phyloP scores from a whole-genome alignment of 2,797 vertebrate species.

The Enteromius radiatus region DNA sequence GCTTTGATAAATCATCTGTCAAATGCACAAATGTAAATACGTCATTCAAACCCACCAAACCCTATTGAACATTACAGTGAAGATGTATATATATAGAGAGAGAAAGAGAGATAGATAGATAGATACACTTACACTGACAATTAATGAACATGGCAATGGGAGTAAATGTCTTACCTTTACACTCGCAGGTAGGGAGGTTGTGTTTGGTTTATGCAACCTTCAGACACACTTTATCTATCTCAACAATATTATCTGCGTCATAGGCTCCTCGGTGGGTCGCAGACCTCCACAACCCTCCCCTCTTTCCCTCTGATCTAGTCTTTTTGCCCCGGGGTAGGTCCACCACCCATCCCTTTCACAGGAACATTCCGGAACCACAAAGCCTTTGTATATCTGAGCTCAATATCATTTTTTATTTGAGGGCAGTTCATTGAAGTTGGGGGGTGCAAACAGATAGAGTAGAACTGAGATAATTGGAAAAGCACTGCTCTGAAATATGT shows the following conservation, averaged over 20 bases:
- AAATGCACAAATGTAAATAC: not conserved
- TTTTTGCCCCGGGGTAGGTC: not conserved
- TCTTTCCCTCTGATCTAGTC: constrained; percentile 47
- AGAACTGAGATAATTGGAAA: constrained; percentile 13
- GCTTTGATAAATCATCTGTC: not conserved
- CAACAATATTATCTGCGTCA: constrained; percentile 61
- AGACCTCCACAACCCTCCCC: constrained; percentile 31
- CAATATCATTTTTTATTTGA: constrained; percentile 32
- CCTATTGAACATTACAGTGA: not conserved
- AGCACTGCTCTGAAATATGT: constrained; percentile 1
- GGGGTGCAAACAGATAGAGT: not conserved
- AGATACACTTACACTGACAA: not conserved
- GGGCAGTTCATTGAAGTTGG: constrained; percentile 30
- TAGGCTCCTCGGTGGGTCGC: constrained; percentile 39
- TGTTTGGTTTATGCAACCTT: constrained; percentile 11
- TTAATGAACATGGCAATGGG: not conserved
- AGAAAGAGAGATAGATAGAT: too few relatives aligned
- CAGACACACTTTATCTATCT: constrained; percentile 41
- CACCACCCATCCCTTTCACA: constrained; percentile 43
- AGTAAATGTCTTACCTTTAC: constrained; percentile 57
- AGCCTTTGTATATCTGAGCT: constrained; percentile 46
- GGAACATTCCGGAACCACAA: constrained; percentile 45
- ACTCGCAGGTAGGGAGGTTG: constrained; percentile 8
- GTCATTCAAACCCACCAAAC: not conserved
- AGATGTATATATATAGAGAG: too few relatives aligned